Evolutionary conservation across 1,140 invertebrate species (phyloP).

Genomic region (Eupristina koningsbergeri): DNA sequence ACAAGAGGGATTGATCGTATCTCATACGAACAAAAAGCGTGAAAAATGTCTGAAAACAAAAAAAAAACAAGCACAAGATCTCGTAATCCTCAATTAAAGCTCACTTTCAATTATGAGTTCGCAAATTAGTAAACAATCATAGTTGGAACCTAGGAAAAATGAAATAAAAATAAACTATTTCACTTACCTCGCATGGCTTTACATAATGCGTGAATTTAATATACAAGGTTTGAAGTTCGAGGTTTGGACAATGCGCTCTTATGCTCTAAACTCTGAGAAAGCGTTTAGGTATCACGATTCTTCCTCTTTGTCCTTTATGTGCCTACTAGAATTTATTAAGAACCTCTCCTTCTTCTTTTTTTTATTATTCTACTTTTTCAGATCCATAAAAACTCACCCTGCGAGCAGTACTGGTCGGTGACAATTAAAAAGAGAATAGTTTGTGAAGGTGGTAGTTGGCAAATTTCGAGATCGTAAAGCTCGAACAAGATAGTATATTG

Average conservation of each 20-base stretch:
- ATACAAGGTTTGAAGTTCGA: neutral
- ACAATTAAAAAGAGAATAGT: too few species aligned
- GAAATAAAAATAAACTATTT: neutral
- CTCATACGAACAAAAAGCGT: too few species aligned
- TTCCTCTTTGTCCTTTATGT: constrained; percentile 15
- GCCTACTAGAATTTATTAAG: constrained; percentile 26
- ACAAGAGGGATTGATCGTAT: too few species aligned
- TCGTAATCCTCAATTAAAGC: neutral
- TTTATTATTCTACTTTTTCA: neutral
- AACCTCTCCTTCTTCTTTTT: neutral
- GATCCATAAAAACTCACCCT: constrained; percentile 3
- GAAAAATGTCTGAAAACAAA: too few species aligned
- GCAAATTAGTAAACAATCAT: neutral
- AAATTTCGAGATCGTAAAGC: too few species aligned
- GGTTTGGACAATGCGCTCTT: constrained; percentile 35
- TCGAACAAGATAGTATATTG: neutral
- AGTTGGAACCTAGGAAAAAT: neutral
- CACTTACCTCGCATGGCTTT: neutral
- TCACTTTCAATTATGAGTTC: constrained; percentile 5
- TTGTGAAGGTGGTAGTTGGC: too few species aligned
- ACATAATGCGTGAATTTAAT: constrained; percentile 12
- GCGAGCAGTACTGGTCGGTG: too few species aligned
- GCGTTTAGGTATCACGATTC: constrained; percentile 34
- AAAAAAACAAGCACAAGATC: neutral
- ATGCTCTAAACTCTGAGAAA: neutral